These are phyloP conservation scores for Lagopus leucura DNA, from an alignment of 2,113 vertebrate genomes.

Conservation along the genomic window DNA sequence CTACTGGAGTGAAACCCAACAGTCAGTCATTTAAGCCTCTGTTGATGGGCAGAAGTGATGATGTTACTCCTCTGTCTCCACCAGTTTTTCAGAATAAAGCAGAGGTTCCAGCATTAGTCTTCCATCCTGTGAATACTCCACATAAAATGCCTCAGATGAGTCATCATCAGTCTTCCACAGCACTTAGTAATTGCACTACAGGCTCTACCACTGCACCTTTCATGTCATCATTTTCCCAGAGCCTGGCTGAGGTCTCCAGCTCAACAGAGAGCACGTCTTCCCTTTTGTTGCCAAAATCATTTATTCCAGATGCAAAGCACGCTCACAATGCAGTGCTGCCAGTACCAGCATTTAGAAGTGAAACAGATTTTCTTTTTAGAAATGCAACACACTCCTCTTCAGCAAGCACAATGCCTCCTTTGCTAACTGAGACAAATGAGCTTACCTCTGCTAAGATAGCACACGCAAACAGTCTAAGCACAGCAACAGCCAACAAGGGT, in stretches of 20 bases:
- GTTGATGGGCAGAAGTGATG: neutral
- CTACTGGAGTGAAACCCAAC: neutral
- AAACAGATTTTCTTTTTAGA: neutral
- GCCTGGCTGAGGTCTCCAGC: neutral
- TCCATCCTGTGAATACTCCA: neutral
- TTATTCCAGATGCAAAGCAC: conserved; percentile 4
- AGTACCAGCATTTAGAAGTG: neutral
- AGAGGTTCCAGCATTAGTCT: neutral
- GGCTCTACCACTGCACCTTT: neutral
- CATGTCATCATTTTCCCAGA: conserved; percentile 35
- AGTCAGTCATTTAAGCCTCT: neutral
- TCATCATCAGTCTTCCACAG: neutral
- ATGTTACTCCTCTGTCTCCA: neutral
- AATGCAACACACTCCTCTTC: neutral
- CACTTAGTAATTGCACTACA: neutral
- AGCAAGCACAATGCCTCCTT: neutral
- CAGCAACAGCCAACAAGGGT: neutral
- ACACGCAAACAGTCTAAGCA: neutral
- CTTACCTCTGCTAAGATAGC: neutral
- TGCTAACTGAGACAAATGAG: neutral
- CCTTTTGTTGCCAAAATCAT: neutral
- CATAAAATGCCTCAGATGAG: neutral
- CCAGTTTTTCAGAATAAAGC: conserved; percentile 6
- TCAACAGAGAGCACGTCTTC: neutral
- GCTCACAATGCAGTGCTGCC: neutral